These are phyloP conservation scores for Trialeurodes vaporariorum DNA, from an alignment of 1,140 invertebrate species.

Conservation along the genomic window DNA sequence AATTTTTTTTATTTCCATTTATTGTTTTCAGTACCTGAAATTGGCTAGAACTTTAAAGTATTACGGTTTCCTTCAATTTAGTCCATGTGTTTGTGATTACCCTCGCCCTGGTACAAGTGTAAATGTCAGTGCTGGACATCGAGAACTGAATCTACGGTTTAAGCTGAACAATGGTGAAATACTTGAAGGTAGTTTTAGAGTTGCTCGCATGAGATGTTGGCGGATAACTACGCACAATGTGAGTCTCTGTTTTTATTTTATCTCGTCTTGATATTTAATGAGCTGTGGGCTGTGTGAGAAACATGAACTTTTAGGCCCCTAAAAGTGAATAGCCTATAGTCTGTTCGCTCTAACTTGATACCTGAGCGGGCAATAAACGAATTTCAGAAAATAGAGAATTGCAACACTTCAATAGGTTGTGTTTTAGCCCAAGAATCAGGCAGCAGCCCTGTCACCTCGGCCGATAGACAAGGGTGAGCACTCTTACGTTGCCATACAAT, in stretches of 20 bases:
- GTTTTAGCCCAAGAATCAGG: no score
- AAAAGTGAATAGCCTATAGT: no score
- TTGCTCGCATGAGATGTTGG: conserved; percentile 93
- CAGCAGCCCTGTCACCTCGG: no score
- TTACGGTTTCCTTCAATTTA: conserved; percentile 81
- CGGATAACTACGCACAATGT: conserved; percentile 81
- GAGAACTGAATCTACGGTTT: conserved; percentile 59
- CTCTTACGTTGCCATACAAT: no score
- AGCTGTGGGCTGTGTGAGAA: no score
- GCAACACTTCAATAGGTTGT: no score
- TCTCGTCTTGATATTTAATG: no score
- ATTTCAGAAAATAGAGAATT: no score
- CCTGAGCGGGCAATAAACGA: no score
- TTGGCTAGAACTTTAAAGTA: conserved; percentile 66
- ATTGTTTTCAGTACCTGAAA: conserved; percentile 62
- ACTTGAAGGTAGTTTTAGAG: conserved; percentile 75
- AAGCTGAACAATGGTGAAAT: conserved; percentile 37
- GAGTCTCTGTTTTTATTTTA: conserved; percentile 31
- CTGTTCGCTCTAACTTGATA: no score
- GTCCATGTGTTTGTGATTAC: conserved; percentile 63
- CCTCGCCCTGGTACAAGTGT: conserved; percentile 53
- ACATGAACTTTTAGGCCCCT: no score
- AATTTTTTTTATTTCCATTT: conserved; percentile 11
- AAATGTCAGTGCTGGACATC: conserved; percentile 58
- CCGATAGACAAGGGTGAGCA: no score